Base-by-base conservation (phyloP, 2,888 invertebrate species). In the Caenorhabditis sp. region DNA sequence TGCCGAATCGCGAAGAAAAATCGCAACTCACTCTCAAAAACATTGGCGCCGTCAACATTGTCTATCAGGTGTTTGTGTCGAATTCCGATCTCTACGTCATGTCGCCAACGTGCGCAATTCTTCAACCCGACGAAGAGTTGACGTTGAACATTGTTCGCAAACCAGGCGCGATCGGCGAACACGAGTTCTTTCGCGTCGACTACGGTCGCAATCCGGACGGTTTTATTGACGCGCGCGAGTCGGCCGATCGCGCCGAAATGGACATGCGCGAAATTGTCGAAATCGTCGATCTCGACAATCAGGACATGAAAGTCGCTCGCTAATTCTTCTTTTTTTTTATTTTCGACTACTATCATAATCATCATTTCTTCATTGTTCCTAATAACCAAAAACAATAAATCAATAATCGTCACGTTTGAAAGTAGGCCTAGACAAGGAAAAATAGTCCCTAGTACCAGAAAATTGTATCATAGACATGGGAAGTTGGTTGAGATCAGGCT, bases 121-220 rank as follows among this genome's bases (percentile, higher is more conserved):
- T 73, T 37, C 66, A 66, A 21, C 62, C 62, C 4, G 61, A 59
- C 2, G 73, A 73, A 50, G 73, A 73, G 2, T 43, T 73, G 19
- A 73, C 73, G 8, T 19, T 73, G 37, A 66, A 66, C 49, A 63
- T 73, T 36, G 62, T 61, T 10, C 58, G 73, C 58, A 62, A 62
- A 37, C 17, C 36, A n/a, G 19, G 12, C 6, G 6, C n/a, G 24
- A 31, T n/a, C 26, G 57, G 4, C 3, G 21, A 5, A 17, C 6
- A 43, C 17, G 73, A 73, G 36, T 69, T 68, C 61, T 69, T 73
- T 60, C 62, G 69, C 23, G 62, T 73, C 26, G 73, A 73, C 43
- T 73, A 66, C 55, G 73, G 73, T 17, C n/a, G 36, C n/a, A 66
- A 53, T 23, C 73, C 73, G 3, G 69, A 69, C n/a, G 73, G 73